Base-by-base conservation (phyloP, 2,797 vertebrate genomes). In the Anas georgica region DNA sequence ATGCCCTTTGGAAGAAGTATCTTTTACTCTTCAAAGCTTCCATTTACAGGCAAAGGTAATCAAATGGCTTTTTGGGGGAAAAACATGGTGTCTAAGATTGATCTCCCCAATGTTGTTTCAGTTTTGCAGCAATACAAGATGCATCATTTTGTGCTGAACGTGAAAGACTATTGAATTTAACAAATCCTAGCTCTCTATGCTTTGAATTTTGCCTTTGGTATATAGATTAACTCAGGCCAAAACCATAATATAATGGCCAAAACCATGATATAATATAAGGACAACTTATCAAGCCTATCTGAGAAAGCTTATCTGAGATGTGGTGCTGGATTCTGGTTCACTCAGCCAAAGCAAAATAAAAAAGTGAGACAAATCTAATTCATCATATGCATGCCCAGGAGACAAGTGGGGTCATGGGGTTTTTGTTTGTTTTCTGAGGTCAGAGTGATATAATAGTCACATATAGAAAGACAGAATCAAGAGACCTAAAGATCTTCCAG, bases 391-490 rank as follows among this genome's bases (percentile, higher is more conserved):
- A 14, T 28, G 20, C 20, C 1, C 2, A 83, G 23, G 17, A 77
- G 63, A 74, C 3, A 63, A n/a, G 1, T 45, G 69, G 16, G 4
- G 4, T 60, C 59, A 56, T 29, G 39, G 5, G 2, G 0, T 2
- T 45, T 67, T 67, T 29, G 52, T 43, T 17, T 41, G 15, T 23
- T 28, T 79, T 73, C 52, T 91, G 25, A 16, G 7, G 2, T 9
- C 75, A 64, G n/a, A 7, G 29, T 80, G 43, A 86, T 64, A 22
- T 4, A 64, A 13, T 6, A 54, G 10, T 56, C 13, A 37, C 5
- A 3, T 52, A 23, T 9, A 54, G 20, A 56, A 92, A 64, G 31
- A 37, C 31, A 33, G 33, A 64, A 4, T 31, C 50, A 56, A 56
- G 55, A 88, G 66, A 84, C 20, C 21, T 68, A n/a, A 83, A 58